Evolutionary conservation across 2,797 vertebrate species (phyloP).

Genomic region (Anguilla obscura): DNA sequence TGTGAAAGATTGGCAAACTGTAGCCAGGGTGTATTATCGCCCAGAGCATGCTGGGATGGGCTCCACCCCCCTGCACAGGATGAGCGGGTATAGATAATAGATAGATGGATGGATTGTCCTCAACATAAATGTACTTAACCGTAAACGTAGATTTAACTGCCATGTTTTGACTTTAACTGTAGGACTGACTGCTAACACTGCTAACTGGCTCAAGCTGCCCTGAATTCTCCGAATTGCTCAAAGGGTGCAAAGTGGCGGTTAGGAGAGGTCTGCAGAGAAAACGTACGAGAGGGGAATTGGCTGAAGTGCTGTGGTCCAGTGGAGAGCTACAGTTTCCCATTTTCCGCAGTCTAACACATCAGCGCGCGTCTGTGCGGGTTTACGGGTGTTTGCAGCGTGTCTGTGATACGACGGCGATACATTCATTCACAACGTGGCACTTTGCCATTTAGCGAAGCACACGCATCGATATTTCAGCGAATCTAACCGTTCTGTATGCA

Average conservation of each 20-base stretch:
- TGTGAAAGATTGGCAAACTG: too few species aligned
- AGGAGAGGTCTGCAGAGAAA: neutral
- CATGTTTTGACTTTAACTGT: neutral
- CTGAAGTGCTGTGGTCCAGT: neutral
- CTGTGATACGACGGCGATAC: neutral
- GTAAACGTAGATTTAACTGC: neutral
- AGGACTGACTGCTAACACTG: neutral
- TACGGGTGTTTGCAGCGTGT: neutral
- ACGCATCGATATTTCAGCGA: neutral
- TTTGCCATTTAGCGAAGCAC: neutral
- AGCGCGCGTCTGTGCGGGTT: neutral
- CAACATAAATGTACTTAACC: neutral
- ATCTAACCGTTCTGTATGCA: neutral
- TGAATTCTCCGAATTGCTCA: neutral
- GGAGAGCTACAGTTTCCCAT: neutral
- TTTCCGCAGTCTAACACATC: neutral
- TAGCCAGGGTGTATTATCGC: too few species aligned
- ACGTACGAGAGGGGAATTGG: neutral
- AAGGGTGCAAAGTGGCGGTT: neutral
- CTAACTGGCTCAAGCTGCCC: neutral
- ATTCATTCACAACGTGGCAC: neutral
- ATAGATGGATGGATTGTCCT: neutral
- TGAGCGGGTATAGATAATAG: too few species aligned
- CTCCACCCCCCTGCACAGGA: too few species aligned
- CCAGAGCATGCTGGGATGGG: too few species aligned